phyloP scores from a whole-genome alignment of 2,113 vertebrate genomes.

The Mesoclemmys tuberculata region DNA sequence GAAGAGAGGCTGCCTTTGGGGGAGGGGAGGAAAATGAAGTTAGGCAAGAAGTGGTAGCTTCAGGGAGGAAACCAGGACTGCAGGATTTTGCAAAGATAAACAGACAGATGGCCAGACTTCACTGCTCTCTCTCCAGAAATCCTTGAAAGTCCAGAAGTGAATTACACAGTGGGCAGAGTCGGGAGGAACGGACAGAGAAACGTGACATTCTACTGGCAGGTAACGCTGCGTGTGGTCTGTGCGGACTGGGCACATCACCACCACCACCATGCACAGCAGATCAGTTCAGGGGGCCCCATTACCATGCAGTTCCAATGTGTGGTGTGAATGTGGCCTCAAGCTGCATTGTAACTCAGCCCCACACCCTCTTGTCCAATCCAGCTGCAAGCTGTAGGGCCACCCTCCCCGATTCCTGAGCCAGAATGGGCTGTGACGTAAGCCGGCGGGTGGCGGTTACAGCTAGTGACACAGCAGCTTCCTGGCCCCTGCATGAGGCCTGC shows the following conservation, averaged over 20 bases:
- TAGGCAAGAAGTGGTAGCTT: background rate
- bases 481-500: background rate
- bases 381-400: background rate
- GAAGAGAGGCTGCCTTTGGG: background rate
- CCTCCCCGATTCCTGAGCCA: background rate
- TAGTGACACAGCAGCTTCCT: background rate
- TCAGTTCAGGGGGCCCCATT: rapidly evolving
- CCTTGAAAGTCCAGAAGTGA: background rate
- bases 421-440: background rate
- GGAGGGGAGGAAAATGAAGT: background rate
- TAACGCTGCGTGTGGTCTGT: background rate
- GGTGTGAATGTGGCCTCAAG: background rate
- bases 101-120: rapidly evolving
- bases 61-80: background rate
- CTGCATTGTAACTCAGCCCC: background rate
- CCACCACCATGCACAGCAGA: rapidly evolving
- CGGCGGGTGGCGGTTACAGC: no score
- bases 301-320: background rate
- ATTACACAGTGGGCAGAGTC: background rate
- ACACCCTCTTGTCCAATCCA: background rate
- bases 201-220: constrained; percentile 67
- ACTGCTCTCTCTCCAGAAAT: constrained; percentile 36
- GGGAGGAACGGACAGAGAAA: constrained; percentile 25
- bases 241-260: rapidly evolving
- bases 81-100: background rate